phyloP scores from a whole-genome alignment of 2,888 invertebrate species.

The Carpatolechia fugitivella region DNA sequence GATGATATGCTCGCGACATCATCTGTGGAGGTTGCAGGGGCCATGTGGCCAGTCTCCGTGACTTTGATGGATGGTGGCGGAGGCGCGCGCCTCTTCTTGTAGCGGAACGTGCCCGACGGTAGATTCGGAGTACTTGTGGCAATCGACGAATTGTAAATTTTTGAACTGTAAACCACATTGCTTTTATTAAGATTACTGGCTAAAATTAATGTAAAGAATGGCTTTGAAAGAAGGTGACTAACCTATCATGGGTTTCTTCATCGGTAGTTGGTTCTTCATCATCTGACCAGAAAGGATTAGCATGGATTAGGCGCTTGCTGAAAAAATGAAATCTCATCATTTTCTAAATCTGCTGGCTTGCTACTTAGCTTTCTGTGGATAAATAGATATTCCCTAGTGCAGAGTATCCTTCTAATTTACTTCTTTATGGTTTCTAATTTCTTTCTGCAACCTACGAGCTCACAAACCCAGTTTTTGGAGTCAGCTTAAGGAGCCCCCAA shows the following conservation, averaged over 20 bases:
- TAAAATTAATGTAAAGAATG: no score
- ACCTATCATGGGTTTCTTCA: conserved; percentile 48
- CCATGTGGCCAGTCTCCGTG: conserved; percentile 33
- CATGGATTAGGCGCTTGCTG: conserved; percentile 74
- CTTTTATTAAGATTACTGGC: neutral
- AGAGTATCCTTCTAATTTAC: no score
- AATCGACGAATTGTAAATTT: conserved; percentile 56
- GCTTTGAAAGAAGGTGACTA: no score
- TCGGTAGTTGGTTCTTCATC: conserved; percentile 82
- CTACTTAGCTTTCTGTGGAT: no score
- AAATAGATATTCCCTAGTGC: no score
- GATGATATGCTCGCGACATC: conserved; percentile 71
- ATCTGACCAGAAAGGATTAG: conserved; percentile 88
- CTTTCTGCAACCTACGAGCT: no score
- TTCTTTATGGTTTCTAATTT: no score
- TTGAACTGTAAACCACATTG: conserved; percentile 46
- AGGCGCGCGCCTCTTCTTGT: conserved; percentile 83
- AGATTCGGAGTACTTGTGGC: conserved; percentile 67
- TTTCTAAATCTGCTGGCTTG: no score
- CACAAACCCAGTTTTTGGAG: no score
- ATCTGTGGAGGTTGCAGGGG: conserved; percentile 58
- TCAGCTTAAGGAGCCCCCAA: no score
- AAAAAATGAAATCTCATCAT: conserved; percentile 20
- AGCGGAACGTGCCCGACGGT: conserved; percentile 63
- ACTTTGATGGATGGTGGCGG: conserved; percentile 64